These are phyloP conservation scores for Mylabris sibirica DNA, from an alignment of 2,888 invertebrate genomes.

Conservation along the genomic window DNA sequence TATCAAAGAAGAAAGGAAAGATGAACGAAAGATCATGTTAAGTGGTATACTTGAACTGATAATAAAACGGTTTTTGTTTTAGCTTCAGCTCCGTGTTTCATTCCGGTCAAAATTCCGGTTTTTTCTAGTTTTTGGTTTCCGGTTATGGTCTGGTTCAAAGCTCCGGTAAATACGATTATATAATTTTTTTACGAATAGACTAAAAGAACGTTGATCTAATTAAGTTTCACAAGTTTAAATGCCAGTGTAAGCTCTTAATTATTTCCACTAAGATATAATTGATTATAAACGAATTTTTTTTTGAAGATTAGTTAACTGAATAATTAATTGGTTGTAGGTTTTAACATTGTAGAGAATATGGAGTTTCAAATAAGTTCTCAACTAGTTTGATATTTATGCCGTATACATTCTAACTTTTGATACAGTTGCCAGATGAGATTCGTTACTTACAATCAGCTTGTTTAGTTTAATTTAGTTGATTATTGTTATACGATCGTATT, in stretches of 20 bases:
- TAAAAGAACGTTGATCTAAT: neutral
- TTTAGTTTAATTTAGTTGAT: neutral
- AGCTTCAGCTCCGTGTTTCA: no score
- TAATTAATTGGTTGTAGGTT: neutral
- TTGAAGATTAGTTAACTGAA: neutral
- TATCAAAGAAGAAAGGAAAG: no score
- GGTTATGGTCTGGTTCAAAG: no score
- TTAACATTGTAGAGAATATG: neutral
- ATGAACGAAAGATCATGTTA: no score
- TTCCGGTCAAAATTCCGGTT: no score
- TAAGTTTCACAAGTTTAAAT: neutral
- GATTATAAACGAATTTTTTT: neutral
- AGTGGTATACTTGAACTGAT: no score
- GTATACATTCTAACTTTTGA: neutral
- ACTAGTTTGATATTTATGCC: neutral
- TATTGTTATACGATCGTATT: neutral
- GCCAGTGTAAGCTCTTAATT: neutral
- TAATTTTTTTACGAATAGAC: no score
- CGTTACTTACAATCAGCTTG: neutral
- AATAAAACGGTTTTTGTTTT: no score
- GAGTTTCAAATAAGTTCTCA: neutral
- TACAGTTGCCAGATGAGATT: neutral
- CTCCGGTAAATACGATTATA: no score
- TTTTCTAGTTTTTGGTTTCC: no score
- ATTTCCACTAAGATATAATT: neutral